Conservation (phyloP, 2,797 vertebrate genomes). For the Scleropages formosus region DNA sequence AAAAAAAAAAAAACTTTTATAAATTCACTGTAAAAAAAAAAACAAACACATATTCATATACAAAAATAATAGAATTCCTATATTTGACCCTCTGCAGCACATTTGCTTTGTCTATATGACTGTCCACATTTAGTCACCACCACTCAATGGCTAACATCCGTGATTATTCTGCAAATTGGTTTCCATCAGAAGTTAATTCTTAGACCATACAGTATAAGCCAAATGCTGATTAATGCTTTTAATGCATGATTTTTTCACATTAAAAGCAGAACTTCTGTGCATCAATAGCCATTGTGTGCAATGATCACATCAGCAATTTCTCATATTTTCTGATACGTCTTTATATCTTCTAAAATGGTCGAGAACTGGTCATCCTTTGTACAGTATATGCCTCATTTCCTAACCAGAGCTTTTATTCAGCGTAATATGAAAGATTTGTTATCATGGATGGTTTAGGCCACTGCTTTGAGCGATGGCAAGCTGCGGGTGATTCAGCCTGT, state of each 20-base stretch:
- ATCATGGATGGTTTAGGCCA: conserved; percentile 16
- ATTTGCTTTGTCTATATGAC: too few species aligned
- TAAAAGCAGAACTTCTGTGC: neutral
- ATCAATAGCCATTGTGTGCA: neutral
- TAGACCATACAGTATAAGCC: neutral
- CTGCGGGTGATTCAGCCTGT: conserved; percentile 14
- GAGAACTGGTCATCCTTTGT: neutral
- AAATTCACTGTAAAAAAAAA: too few species aligned
- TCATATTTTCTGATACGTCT: neutral
- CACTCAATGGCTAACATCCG: too few species aligned
- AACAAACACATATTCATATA: too few species aligned
- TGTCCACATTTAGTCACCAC: too few species aligned
- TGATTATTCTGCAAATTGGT: too few species aligned
- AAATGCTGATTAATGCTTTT: neutral
- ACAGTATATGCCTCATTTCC: neutral
- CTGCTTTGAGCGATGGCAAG: conserved; percentile 13
- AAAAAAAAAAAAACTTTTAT: too few species aligned
- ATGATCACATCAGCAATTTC: neutral
- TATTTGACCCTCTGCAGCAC: too few species aligned
- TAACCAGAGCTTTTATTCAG: neutral
- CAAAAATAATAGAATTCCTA: too few species aligned
- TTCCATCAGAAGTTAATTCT: neutral
- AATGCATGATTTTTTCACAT: neutral
- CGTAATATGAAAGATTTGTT: neutral
- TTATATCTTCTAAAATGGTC: neutral